Evolutionary conservation across 1,140 invertebrate species (phyloP).

Genomic region (Zaprionus capensis): DNA sequence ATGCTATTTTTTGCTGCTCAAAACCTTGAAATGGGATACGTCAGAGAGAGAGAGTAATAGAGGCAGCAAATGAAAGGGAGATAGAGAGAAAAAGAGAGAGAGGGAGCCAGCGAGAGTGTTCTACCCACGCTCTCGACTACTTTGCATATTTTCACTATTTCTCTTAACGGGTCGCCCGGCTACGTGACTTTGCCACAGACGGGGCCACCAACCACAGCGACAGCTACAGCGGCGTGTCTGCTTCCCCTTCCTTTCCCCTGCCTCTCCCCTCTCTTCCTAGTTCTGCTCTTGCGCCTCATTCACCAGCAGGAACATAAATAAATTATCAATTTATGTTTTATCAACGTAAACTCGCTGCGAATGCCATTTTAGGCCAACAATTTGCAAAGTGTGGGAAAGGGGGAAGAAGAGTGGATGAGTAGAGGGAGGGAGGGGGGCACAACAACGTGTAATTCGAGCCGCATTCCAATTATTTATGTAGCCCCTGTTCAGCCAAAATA

Average conservation of each 20-base stretch:
- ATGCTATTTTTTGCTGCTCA: constrained; percentile 11
- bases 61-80: not conserved
- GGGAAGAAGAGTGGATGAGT: too few species aligned
- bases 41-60: constrained; percentile 10
- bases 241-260: not conserved
- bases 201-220: constrained; percentile 7
- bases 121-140: constrained; percentile 40
- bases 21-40: constrained; percentile 75
- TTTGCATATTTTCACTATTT: constrained; percentile 81
- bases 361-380: constrained; percentile 8
- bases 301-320: constrained; percentile 37
- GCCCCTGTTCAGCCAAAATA: not conserved
- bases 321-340: constrained; percentile 57
- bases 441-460: constrained; percentile 18
- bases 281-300: not conserved
- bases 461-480: constrained; percentile 38
- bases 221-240: constrained; percentile 10
- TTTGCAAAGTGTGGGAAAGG: not conserved
- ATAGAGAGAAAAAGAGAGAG: not conserved
- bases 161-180: constrained; percentile 58
- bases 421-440: not conserved
- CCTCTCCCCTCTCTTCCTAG: not conserved
- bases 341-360: constrained; percentile 15
- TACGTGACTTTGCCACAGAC: constrained; percentile 63
- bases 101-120: not conserved